Conservation (phyloP, 2,797 vertebrate species). For the Acanthopagrus latus region DNA sequence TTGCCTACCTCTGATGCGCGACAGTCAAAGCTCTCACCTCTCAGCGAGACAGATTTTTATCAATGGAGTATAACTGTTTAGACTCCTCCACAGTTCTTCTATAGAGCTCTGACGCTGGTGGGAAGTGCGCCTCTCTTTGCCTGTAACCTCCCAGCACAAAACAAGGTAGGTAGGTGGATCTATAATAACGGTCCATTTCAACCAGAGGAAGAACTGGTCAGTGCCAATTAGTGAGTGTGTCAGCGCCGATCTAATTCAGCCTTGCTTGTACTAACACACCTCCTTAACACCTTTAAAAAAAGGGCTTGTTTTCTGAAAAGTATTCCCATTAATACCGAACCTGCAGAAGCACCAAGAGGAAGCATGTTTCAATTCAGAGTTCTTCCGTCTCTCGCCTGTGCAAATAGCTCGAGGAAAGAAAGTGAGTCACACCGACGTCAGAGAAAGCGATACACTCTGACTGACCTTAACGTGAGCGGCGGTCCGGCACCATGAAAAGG, state of each 20-base stretch:
- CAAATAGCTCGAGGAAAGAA: conserved; percentile 25
- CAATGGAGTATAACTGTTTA: not conserved
- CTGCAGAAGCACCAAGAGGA: conserved; percentile 1
- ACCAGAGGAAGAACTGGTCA: not conserved
- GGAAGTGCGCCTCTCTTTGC: not conserved
- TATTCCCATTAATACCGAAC: not conserved
- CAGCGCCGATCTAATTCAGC: not conserved
- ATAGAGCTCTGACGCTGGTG: not conserved
- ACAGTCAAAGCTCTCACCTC: not conserved
- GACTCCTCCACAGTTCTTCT: not conserved
- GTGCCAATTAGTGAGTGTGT: not conserved
- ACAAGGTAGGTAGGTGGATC: no score
- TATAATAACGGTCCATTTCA: not conserved
- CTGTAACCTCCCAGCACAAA: not conserved
- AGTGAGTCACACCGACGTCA: conserved; percentile 64
- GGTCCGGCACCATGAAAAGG: conserved; percentile 18
- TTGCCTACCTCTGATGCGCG: not conserved
- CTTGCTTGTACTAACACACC: not conserved
- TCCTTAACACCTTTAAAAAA: not conserved
- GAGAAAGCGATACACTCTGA: conserved; percentile 14
- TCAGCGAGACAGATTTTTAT: not conserved
- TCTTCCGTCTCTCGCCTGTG: conserved; percentile 3
- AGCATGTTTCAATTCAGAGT: not conserved
- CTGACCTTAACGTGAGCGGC: conserved; percentile 55
- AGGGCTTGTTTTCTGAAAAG: not conserved